Evolutionary conservation across 2,888 invertebrate species (phyloP).

Genomic region (Cataglyphis altisquamis): DNA sequence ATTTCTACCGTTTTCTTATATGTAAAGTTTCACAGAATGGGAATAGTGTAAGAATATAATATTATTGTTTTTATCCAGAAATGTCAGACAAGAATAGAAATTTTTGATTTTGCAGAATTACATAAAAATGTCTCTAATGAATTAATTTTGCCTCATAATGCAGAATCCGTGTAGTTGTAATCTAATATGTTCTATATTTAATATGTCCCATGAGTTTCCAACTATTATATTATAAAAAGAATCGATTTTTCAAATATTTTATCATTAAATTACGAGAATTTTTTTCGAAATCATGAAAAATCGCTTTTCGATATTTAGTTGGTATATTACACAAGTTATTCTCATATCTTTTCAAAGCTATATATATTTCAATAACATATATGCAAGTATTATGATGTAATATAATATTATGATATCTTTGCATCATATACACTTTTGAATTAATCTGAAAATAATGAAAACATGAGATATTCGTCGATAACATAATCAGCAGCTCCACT

Average conservation of each 20-base stretch:
- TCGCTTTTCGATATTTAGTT: neutral
- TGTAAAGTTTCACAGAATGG: neutral
- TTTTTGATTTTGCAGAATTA: neutral
- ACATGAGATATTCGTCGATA: slow-evolving; percentile 18
- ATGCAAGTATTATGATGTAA: slow-evolving; percentile 21
- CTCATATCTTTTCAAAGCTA: neutral
- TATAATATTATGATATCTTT: slow-evolving; percentile 12
- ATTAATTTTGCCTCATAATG: neutral
- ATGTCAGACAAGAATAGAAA: neutral
- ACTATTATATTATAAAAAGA: neutral
- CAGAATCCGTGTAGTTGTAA: neutral
- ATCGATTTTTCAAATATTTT: neutral
- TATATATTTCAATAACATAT: neutral
- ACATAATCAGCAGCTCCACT: neutral
- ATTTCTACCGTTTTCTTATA: slow-evolving; percentile 7
- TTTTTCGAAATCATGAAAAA: neutral
- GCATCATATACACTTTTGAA: slow-evolving; percentile 19
- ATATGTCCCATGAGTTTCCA: neutral
- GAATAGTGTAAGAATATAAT: neutral
- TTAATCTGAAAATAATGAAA: slow-evolving; percentile 18
- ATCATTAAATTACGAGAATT: slow-evolving; percentile 5
- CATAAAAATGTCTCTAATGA: neutral
- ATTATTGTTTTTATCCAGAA: neutral
- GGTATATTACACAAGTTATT: neutral
- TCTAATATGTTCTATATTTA: neutral